phyloP scores from a whole-genome alignment of 2,888 invertebrate genomes.

The Drosophila phalerata region DNA sequence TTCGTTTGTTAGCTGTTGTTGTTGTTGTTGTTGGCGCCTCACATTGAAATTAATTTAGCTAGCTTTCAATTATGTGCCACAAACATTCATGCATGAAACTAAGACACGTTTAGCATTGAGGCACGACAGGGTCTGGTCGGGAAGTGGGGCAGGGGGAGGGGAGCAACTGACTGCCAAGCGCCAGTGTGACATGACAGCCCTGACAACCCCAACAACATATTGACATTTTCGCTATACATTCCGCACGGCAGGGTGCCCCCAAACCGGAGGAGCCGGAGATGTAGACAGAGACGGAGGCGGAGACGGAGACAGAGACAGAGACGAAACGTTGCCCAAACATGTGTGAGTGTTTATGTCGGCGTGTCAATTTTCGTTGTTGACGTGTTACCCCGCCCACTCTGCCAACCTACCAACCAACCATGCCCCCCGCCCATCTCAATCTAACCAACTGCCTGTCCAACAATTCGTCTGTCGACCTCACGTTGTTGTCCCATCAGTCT shows the following conservation, averaged over 20 bases:
- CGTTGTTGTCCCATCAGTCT: constrained; percentile 32
- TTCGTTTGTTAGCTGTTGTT: constrained; percentile 29
- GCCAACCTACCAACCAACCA: not conserved
- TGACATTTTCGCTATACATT: constrained; percentile 78
- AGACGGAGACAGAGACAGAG: constrained; percentile 5
- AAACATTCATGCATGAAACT: constrained; percentile 83
- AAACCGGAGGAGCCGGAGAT: constrained; percentile 6
- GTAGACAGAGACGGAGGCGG: constrained; percentile 10
- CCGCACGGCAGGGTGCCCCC: constrained; percentile 66
- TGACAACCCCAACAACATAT: constrained; percentile 81
- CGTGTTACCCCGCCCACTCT: constrained; percentile 65
- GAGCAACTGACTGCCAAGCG: constrained; percentile 48
- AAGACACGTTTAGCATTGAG: constrained; percentile 72
- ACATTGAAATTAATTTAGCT: constrained; percentile 84
- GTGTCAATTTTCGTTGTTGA: constrained; percentile 82
- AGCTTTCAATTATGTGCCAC: constrained; percentile 85
- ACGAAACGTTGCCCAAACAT: constrained; percentile 58
- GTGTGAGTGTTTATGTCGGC: constrained; percentile 83
- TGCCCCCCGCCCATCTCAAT: not conserved
- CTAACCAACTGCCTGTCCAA: constrained; percentile 15
- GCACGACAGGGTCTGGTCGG: constrained; percentile 5
- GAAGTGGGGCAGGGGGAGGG: not conserved
- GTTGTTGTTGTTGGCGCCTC: constrained; percentile 69
- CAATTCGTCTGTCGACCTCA: constrained; percentile 24
- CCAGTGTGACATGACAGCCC: constrained; percentile 77